phyloP scores from a whole-genome alignment of 2,113 vertebrate species.

The Dasyurus viverrinus region DNA sequence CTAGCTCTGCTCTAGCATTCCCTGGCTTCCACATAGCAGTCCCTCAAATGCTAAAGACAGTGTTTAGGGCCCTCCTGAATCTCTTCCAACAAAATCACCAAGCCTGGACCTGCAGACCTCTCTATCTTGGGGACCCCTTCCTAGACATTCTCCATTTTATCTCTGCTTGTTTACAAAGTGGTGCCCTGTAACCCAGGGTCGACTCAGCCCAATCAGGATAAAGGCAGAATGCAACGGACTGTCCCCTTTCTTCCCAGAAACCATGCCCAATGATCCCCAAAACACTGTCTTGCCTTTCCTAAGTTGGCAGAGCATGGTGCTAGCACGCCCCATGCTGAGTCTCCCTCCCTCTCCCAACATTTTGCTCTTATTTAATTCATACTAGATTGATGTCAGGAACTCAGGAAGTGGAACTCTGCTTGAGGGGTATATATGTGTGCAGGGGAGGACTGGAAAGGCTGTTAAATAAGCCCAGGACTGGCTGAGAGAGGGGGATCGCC shows the following conservation, averaged over 20 bases:
- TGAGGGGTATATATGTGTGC: neutral
- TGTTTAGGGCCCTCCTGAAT: neutral
- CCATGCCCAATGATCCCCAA: neutral
- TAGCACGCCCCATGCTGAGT: neutral
- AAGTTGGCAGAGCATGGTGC: neutral
- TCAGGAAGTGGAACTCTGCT: neutral
- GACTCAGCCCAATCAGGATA: neutral
- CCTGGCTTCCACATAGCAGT: neutral
- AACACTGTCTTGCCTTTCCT: neutral
- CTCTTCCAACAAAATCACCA: neutral
- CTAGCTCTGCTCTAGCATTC: neutral
- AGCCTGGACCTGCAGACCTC: neutral
- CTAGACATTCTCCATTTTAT: neutral
- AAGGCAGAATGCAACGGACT: neutral
- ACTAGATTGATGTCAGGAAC: neutral
- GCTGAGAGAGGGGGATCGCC: neutral
- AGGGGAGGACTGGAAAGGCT: neutral
- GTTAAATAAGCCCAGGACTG: neutral
- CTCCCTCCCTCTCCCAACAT: neutral
- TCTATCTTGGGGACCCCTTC: neutral
- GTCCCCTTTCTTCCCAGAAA: neutral
- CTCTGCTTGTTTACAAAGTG: neutral
- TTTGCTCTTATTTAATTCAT: neutral
- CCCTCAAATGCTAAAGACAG: neutral
- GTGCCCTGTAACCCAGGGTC: neutral